Evolutionary conservation across 1,140 invertebrate species (phyloP), one percentile per base, ranked within the genome.

Genomic region (Rhagoletis pomonella): DNA sequence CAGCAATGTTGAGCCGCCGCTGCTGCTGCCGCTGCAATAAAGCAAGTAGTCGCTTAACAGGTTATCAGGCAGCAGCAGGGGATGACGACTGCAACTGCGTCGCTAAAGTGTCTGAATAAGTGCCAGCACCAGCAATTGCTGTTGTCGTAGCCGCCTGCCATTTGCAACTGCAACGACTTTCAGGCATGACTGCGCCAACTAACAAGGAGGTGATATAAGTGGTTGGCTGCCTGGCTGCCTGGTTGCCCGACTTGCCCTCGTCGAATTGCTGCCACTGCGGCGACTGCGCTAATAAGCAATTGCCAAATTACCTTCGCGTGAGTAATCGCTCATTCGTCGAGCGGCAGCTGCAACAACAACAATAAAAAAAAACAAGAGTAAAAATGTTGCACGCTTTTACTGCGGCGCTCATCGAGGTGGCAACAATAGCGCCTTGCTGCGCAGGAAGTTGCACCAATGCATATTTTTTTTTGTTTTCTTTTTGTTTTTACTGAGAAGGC

Each of bases 241-340:
- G 64, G 17, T 14, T 62, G 60, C 58, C 62, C 69, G 12, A 47
- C 39, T 77, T n/a, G 69, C 69, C 17, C 47, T 47, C n/a, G 44
- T 4, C 4, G 10, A 4, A n/a, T 5, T 42, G n/a, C 7, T 73
- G 67, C 67, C 65, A 39, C 67, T 14, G 67, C 67, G 67, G 67
- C 67, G 67, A 73, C 42, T 81, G 73, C 73, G 89, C 90, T 91
- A 91, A 91, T 91, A 91, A 91, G 91, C 91, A 91, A 91, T 91
- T 91, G 91, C 91, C 91, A 91, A 91, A 91, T 91, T 91, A 91
- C 91, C 89, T 91, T 91, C 91, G 91, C 91, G 91, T 91, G 91
- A 91, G 91, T 91, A 91, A 91, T 91, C 91, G 73, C 73, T 81
- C 73, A 81, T 81, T 81, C 73, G 50, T n/a, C 17, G 44, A 55